A percentile compares a stretch with the other conserved stretches of the same genome.
These are phyloP conservation scores for Philereme transversata DNA, from an alignment of 2,888 invertebrate genomes.

Conservation along the genomic window DNA sequence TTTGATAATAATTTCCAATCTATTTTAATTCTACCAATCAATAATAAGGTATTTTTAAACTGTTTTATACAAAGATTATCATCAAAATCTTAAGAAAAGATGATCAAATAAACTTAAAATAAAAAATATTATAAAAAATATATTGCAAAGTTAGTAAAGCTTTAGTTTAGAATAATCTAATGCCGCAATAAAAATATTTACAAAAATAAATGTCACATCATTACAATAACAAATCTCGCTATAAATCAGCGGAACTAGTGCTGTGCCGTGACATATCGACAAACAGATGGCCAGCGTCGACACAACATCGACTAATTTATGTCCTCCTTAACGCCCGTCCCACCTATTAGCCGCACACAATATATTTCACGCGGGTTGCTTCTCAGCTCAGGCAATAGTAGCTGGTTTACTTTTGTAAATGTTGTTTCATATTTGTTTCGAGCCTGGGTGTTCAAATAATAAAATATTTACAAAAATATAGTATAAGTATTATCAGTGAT, in stretches of 20 bases:
- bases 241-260: conserved; percentile 59
- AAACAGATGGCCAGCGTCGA: conserved; percentile 80
- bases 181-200: conserved; percentile 8
- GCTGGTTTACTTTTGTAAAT: conserved; percentile 1
- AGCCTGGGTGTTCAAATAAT: too few relatives aligned
- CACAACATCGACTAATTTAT: conserved; percentile 83
- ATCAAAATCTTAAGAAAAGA: too few relatives aligned
- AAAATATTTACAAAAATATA: too few relatives aligned
- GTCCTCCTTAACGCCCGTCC: conserved; percentile 80
- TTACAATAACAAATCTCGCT: conserved; percentile 29
- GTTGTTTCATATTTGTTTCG: too few relatives aligned
- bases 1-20: too few relatives aligned
- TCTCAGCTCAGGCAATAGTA: conserved; percentile 32
- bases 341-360: conserved; percentile 81
- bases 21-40: too few relatives aligned
- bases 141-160: too few relatives aligned
- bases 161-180: conserved; percentile 4
- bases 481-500: too few relatives aligned
- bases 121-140: too few relatives aligned
- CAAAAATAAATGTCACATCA: conserved; percentile 25
- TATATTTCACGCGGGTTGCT: conserved; percentile 68
- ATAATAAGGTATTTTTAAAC: too few relatives aligned
- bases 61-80: too few relatives aligned
- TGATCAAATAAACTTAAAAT: too few relatives aligned
- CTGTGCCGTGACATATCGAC: conserved; percentile 78